Evolutionary conservation across 37 sponge, comb jelly and placozoan genomes (phyloP).

Genomic region (Eunapius fragilis): DNA sequence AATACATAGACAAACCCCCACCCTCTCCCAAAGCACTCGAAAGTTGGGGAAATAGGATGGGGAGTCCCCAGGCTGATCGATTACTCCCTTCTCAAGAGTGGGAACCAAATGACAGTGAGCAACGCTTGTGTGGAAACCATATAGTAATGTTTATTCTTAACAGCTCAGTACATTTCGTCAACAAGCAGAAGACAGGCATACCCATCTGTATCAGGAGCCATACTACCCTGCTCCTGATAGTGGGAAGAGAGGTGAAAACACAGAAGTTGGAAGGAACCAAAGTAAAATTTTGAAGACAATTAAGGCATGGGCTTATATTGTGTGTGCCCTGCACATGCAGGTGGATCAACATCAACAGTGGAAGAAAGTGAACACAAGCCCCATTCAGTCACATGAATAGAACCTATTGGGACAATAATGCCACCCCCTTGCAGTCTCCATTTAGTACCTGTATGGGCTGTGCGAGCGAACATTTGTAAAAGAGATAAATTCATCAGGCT

Average conservation of each 20-base stretch:
- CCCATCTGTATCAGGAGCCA: slow-evolving; percentile 85
- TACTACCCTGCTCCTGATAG: slow-evolving; percentile 60
- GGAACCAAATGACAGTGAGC: slow-evolving; percentile 78
- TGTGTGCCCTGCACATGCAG: too few species aligned
- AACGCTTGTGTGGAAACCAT: too few species aligned
- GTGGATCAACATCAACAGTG: too few species aligned
- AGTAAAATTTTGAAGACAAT: not conserved
- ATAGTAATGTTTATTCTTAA: too few species aligned
- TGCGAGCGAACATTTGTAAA: too few species aligned
- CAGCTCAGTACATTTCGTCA: slow-evolving; percentile 81
- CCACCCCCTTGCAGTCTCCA: too few species aligned
- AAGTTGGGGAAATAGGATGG: slow-evolving; percentile 91
- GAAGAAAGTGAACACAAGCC: too few species aligned
- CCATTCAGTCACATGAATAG: too few species aligned
- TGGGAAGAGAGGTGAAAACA: not conserved
- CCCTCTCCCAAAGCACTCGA: slow-evolving; percentile 54
- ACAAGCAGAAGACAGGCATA: slow-evolving; percentile 78
- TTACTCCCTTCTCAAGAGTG: slow-evolving; percentile 52
- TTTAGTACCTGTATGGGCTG: too few species aligned
- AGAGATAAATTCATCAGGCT: too few species aligned
- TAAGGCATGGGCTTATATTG: too few species aligned
- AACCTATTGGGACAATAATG: too few species aligned
- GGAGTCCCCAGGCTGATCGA: slow-evolving; percentile 64
- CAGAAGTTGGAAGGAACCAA: not conserved
- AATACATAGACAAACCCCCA: slow-evolving; percentile 47